Conservation (phyloP, 2,797 vertebrate genomes). For the Prunella strophiata region DNA sequence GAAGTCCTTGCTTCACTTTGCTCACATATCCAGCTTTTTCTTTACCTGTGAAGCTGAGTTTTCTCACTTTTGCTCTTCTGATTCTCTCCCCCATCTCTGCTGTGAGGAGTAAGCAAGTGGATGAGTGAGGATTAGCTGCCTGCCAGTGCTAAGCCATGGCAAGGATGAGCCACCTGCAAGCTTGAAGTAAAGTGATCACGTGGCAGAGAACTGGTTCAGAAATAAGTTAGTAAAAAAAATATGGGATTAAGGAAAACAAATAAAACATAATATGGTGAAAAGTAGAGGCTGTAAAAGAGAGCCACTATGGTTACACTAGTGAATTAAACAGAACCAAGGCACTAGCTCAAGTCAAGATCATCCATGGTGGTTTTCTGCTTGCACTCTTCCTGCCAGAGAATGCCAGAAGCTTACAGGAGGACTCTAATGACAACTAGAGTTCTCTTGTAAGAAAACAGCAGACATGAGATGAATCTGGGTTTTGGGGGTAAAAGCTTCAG, state of each 20-base stretch:
- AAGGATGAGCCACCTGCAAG: background rate
- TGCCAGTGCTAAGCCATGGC: background rate
- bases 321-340: background rate
- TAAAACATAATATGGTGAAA: background rate
- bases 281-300: background rate
- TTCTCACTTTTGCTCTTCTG: background rate
- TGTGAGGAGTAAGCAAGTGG: fast-evolving
- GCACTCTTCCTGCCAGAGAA: background rate
- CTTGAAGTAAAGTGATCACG: background rate
- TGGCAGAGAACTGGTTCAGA: background rate
- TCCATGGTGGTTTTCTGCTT: background rate
- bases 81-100: background rate
- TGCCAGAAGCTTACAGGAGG: too few relatives aligned
- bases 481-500: background rate
- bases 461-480: background rate
- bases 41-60: background rate
- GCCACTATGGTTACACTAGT: background rate
- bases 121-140: background rate
- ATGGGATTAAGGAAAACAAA: background rate
- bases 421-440: background rate
- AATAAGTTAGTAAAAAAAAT: background rate
- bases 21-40: background rate
- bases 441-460: background rate
- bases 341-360: background rate
- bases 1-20: background rate